These are phyloP conservation scores for Epirrhoe tristata DNA, from an alignment of 2,888 invertebrate species.

Conservation along the genomic window DNA sequence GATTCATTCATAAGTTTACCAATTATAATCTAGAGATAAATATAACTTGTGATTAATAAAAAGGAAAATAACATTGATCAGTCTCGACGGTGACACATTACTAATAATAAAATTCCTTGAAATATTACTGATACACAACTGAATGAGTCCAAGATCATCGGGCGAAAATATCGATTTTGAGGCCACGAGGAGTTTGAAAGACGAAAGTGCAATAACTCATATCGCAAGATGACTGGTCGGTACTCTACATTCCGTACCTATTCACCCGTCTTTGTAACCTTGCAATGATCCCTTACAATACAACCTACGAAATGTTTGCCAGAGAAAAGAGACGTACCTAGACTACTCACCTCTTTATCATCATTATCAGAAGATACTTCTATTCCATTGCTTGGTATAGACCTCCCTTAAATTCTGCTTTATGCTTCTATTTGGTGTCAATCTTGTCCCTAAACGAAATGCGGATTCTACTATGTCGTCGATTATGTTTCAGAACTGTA, in stretches of 20 bases:
- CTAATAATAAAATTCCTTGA: slow-evolving; percentile 40
- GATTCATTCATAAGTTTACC: slow-evolving; percentile 39
- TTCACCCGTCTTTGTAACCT: background rate
- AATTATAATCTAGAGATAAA: slow-evolving; percentile 25
- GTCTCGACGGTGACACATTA: slow-evolving; percentile 37
- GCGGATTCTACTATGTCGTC: no score
- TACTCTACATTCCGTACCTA: background rate
- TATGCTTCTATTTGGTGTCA: no score
- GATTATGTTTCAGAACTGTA: slow-evolving; percentile 35
- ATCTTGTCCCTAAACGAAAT: no score
- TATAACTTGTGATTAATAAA: slow-evolving; percentile 39
- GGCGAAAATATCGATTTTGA: slow-evolving; percentile 27
- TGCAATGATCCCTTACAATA: background rate
- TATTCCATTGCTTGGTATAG: no score
- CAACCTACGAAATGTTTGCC: background rate
- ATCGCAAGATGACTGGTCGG: background rate
- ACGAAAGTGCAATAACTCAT: slow-evolving; percentile 31
- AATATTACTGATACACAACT: slow-evolving; percentile 36
- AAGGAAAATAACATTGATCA: slow-evolving; percentile 38
- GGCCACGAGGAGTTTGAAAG: slow-evolving; percentile 13
- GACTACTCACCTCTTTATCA: no score
- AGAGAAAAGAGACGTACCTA: background rate
- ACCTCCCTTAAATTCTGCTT: no score
- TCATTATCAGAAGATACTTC: no score
- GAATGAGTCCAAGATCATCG: slow-evolving; percentile 27